Base-by-base conservation (phyloP, 1,140 invertebrate species). In the Ericerus pela region DNA sequence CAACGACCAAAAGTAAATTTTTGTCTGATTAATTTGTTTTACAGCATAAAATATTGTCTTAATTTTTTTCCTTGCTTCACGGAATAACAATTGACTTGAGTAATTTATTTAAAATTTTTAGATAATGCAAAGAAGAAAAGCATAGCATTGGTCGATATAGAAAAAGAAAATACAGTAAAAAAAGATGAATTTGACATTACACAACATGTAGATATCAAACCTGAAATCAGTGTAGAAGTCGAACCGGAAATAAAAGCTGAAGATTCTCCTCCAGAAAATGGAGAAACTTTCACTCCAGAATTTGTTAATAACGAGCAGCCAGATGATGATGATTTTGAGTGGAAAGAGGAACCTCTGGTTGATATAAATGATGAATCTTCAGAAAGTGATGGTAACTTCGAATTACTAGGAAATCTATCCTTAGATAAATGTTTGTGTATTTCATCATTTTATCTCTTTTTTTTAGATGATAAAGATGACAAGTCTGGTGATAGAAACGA, bases 291-390 rank as follows among this genome's bases (percentile, higher is more conserved):
- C 41, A 47, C 8, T 4, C 41, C 22, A 47, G 41, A 47, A 10
- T 47, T 24, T 47, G 22, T 24, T 16, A 47, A 47, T 24, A 38
- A 38, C 29, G 51, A 28, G 6, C 26, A 53, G 16, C n/a, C n/a
- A n/a, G 29, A 54, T 22, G 53, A 54, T 29, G 53, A 36, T 29
- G 53, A 54, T n/a, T 54, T 54, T 22, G 53, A 54, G 24, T 54
- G 53, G 53, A 36, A 54, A 54, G 53, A 54, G 16, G 53, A 31
- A 53, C 30, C 30, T 29, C 18, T 31, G 2, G 51, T 31, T 2
- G 30, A 53, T 14, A 31, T 31, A 6, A 16, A 28, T 16, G 51
- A 53, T 16, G 41, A 47, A 10, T 47, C 41, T 8, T 6, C 3
- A 6, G 41, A 47, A 10, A 47, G 41, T 24, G 41, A 47, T 14